phyloP scores from a whole-genome alignment of 2,113 vertebrate species.

The Amphiprion ocellaris region DNA sequence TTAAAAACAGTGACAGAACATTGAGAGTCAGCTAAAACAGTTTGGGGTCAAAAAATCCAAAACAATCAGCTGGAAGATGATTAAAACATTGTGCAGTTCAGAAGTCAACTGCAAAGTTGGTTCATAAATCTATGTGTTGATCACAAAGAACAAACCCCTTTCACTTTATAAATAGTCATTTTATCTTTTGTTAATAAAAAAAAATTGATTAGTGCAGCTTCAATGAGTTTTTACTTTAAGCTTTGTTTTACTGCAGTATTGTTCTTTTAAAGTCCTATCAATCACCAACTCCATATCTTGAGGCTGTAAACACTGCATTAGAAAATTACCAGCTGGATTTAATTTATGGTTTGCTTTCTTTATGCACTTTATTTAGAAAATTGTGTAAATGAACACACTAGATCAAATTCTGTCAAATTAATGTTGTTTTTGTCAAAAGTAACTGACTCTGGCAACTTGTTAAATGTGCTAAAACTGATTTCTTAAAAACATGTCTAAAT shows the following conservation, averaged over 20 bases:
- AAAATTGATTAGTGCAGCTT: slow-evolving; percentile 9
- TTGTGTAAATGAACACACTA: slow-evolving; percentile 11
- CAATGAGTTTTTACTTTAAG: slow-evolving; percentile 10
- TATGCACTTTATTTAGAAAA: background rate
- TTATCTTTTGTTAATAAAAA: background rate
- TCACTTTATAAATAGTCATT: background rate
- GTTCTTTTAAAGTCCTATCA: slow-evolving; percentile 13
- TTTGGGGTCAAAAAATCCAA: background rate
- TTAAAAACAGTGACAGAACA: background rate
- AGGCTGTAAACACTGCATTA: slow-evolving; percentile 11
- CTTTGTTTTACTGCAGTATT: background rate
- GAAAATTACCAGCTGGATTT: slow-evolving; percentile 20
- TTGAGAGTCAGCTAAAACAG: background rate
- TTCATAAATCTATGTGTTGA: too few relatives aligned
- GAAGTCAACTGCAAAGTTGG: background rate
- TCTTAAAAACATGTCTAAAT: too few relatives aligned
- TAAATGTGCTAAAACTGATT: too few relatives aligned
- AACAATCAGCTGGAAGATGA: background rate
- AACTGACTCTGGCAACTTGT: background rate
- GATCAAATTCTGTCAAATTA: slow-evolving; percentile 3
- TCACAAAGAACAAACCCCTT: too few relatives aligned
- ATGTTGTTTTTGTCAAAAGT: background rate
- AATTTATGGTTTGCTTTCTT: slow-evolving; percentile 41
- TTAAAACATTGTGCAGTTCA: background rate
- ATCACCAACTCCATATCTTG: background rate